phyloP scores from a whole-genome alignment of 2,113 vertebrate species.

The Sylvia atricapilla region DNA sequence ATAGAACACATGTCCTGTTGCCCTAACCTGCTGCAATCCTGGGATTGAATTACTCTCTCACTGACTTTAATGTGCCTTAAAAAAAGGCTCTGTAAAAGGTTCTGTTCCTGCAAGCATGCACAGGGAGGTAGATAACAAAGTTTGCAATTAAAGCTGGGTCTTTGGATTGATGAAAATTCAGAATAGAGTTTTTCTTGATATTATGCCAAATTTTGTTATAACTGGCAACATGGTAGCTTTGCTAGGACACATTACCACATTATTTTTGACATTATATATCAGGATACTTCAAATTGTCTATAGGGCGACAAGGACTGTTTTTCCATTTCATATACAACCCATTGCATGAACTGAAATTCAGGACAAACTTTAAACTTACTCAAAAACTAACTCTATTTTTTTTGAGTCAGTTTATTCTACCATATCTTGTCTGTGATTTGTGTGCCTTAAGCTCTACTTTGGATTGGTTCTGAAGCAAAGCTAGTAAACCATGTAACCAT shows the following conservation, averaged over 20 bases:
- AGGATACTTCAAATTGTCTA: background rate
- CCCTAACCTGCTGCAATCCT: background rate
- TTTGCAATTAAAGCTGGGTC: background rate
- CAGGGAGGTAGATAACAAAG: background rate
- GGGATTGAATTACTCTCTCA: background rate
- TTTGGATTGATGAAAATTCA: background rate
- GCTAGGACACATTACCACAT: background rate
- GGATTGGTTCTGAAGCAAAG: constrained; percentile 21
- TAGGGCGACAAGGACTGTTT: background rate
- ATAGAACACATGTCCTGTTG: background rate
- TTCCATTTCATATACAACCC: background rate
- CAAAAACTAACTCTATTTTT: background rate
- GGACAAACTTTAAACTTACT: background rate
- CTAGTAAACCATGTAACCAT: constrained; percentile 39
- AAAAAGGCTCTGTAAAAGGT: background rate
- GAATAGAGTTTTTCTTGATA: background rate
- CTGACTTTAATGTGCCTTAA: background rate
- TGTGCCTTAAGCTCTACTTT: background rate
- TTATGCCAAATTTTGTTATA: background rate
- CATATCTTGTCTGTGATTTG: background rate
- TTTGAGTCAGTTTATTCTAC: background rate
- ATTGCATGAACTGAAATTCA: constrained; percentile 10
- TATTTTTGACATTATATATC: background rate
- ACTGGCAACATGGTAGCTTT: background rate
- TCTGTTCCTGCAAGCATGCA: background rate